Evolutionary conservation across 2,888 invertebrate species (phyloP).

Genomic region (Xiphydria camelus): DNA sequence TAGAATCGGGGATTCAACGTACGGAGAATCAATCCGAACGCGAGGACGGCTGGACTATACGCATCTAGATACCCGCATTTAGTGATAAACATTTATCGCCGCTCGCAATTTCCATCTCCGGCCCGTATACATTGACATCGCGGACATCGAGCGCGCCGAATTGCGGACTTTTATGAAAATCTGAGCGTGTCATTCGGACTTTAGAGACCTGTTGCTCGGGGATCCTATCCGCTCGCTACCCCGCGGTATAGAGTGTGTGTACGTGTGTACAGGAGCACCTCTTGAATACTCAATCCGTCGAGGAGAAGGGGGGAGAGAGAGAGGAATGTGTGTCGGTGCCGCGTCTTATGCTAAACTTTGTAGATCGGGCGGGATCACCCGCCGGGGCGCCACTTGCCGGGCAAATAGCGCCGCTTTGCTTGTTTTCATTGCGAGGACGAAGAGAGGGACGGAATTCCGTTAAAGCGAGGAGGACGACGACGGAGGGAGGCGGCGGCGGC

Average conservation of each 20-base stretch:
- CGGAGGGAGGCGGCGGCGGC: too few relatives aligned
- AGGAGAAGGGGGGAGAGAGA: slow-evolving; percentile 16
- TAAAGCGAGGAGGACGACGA: too few relatives aligned
- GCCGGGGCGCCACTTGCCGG: slow-evolving; percentile 53
- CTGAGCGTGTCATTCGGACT: slow-evolving; percentile 48
- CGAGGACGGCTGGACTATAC: too few relatives aligned
- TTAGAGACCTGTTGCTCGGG: slow-evolving; percentile 51
- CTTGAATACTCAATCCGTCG: slow-evolving; percentile 32
- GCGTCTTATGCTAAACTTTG: slow-evolving; percentile 50
- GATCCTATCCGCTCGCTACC: slow-evolving; percentile 31
- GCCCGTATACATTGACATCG: too few relatives aligned
- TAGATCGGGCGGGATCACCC: slow-evolving; percentile 24
- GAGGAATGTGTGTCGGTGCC: slow-evolving; percentile 29
- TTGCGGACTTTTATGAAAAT: slow-evolving; percentile 46
- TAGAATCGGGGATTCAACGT: too few relatives aligned
- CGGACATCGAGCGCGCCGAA: too few relatives aligned
- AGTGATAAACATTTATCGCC: too few relatives aligned
- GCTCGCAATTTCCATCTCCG: too few relatives aligned
- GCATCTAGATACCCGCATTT: too few relatives aligned
- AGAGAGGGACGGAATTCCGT: slow-evolving; percentile 1
- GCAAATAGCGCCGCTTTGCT: slow-evolving; percentile 18
- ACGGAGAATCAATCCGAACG: too few relatives aligned
- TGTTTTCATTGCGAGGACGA: neutral
- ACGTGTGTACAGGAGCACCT: slow-evolving; percentile 29
- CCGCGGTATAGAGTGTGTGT: slow-evolving; percentile 26